A percentile compares a stretch with the other conserved stretches of the same genome.
Evolutionary conservation across 2,888 invertebrate species (phyloP).

Genomic region (Coecobrya sp.): DNA sequence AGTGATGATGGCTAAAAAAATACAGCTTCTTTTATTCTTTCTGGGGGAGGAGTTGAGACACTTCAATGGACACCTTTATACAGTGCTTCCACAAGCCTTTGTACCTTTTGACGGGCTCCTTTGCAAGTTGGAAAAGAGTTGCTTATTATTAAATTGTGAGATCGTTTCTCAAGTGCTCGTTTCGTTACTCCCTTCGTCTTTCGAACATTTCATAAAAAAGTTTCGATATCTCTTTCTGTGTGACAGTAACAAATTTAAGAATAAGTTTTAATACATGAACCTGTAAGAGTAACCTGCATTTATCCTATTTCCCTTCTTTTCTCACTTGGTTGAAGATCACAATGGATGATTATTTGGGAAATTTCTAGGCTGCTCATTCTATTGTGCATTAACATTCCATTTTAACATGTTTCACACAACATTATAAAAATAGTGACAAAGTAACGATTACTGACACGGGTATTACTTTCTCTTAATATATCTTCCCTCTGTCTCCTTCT

Average conservation of each 20-base stretch:
- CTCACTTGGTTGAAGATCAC: too few species aligned
- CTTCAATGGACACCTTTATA: constrained; percentile 10
- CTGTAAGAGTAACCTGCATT: not conserved
- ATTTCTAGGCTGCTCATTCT: not conserved
- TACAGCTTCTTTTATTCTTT: constrained; percentile 31
- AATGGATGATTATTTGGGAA: not conserved
- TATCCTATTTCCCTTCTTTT: not conserved
- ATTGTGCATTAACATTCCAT: not conserved
- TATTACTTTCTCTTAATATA: not conserved
- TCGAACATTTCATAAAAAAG: not conserved
- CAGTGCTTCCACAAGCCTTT: not conserved
- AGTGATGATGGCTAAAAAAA: constrained; percentile 33
- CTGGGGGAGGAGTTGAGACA: constrained; percentile 14
- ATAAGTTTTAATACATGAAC: not conserved
- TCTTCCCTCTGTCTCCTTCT: not conserved
- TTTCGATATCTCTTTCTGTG: not conserved
- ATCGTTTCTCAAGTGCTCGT: constrained; percentile 39
- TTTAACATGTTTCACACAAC: not conserved
- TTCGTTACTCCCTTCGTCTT: not conserved
- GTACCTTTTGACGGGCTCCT: constrained; percentile 31
- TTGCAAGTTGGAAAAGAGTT: constrained; percentile 35
- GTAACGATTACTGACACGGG: not conserved
- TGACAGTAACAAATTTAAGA: not conserved
- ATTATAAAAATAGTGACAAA: not conserved
- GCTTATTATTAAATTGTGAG: constrained; percentile 40